These are phyloP conservation scores for Isichthys henryi DNA, from an alignment of 2,113 vertebrate genomes.

Conservation along the genomic window DNA sequence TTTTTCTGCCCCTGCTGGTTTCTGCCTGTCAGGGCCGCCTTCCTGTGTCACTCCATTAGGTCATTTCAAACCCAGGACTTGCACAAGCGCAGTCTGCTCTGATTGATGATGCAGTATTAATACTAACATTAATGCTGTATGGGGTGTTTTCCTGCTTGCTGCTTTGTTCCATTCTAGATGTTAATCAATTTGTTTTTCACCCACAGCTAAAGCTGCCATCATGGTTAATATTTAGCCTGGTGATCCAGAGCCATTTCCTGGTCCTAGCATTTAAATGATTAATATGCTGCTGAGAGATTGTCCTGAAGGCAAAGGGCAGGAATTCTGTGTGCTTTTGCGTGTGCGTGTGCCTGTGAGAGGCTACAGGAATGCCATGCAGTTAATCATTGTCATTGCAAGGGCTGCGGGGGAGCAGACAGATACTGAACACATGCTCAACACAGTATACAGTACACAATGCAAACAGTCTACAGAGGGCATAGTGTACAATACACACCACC, in stretches of 20 bases:
- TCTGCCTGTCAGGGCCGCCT: not conserved
- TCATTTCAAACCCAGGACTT: not conserved
- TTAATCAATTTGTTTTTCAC: not conserved
- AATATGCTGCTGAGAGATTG: not conserved
- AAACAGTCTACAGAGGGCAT: not conserved
- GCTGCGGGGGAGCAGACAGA: not conserved
- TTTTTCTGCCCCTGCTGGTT: not conserved
- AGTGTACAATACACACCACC: not conserved
- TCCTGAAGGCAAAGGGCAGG: not conserved
- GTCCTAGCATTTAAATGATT: conserved; percentile 27
- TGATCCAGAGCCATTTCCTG: not conserved
- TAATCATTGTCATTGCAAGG: not conserved
- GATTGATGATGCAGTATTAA: not conserved
- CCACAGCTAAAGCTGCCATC: not conserved
- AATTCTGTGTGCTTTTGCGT: not conserved
- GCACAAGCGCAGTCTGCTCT: not conserved
- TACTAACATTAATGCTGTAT: not conserved
- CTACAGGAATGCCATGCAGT: not conserved
- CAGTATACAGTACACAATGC: not conserved
- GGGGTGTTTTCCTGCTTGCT: not conserved
- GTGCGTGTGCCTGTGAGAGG: conserved; percentile 1
- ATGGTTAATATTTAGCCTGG: not conserved
- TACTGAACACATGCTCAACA: not conserved
- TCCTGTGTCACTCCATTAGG: not conserved
- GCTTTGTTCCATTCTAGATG: not conserved